These are phyloP conservation scores for Allobates femoralis DNA, from an alignment of 2,797 vertebrate species.

Conservation along the genomic window DNA sequence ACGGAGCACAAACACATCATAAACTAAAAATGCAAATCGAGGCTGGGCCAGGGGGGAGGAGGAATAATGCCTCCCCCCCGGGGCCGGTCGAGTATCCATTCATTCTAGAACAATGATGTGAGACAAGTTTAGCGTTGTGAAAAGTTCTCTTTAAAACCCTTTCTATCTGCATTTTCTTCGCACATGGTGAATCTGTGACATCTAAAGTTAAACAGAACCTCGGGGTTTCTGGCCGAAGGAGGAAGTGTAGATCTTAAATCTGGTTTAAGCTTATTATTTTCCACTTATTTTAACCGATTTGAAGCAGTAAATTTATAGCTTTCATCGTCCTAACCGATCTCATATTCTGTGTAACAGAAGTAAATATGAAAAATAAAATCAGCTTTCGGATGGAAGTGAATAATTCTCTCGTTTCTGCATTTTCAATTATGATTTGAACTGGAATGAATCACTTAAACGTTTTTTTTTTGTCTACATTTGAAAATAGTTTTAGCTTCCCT, in stretches of 20 bases:
- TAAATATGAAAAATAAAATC: conserved; percentile 67
- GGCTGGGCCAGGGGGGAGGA: too few species aligned
- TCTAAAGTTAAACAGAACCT: conserved; percentile 65
- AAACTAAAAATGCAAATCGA: background rate
- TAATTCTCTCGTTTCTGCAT: conserved; percentile 71
- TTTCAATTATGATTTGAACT: conserved; percentile 79
- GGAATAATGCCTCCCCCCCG: too few species aligned
- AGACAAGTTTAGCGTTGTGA: background rate
- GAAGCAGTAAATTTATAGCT: conserved; percentile 54
- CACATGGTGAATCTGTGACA: conserved; percentile 67
- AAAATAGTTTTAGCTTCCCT: conserved; percentile 74
- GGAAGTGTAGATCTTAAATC: conserved; percentile 64
- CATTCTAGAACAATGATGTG: background rate
- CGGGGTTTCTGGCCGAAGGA: conserved; percentile 65
- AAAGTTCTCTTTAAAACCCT: background rate
- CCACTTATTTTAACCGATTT: conserved; percentile 69
- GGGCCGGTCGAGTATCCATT: too few species aligned
- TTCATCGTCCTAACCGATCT: conserved; percentile 62
- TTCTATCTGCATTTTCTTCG: conserved; percentile 57
- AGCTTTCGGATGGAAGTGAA: conserved; percentile 61
- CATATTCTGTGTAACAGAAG: conserved; percentile 65
- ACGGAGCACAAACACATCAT: background rate
- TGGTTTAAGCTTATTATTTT: conserved; percentile 66
- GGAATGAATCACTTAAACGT: conserved; percentile 76
- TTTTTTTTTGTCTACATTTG: conserved; percentile 68